Percentiles rank a stretch among this genome's conserved stretches.
Conservation (phyloP, 2,113 vertebrate genomes). For the Lamprotornis superbus region DNA sequence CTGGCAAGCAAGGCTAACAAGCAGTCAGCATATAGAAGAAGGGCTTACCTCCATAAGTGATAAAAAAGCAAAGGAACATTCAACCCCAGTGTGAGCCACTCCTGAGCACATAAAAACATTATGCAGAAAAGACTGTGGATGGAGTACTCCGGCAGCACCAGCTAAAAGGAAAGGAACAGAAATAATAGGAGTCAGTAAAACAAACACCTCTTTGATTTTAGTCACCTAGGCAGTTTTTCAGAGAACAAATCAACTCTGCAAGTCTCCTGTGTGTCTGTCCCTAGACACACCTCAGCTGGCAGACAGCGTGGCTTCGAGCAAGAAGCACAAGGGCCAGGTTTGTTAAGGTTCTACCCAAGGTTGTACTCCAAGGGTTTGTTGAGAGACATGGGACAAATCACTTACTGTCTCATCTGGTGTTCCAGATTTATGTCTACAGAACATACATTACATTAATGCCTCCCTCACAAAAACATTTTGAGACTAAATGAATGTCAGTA, state of each 20-base stretch:
- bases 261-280: neutral
- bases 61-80: conserved; percentile 95
- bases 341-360: neutral
- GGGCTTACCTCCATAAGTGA: conserved; percentile 94
- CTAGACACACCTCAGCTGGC: neutral
- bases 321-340: neutral
- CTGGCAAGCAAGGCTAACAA: neutral
- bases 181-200: neutral
- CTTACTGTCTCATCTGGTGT: neutral
- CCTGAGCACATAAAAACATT: conserved; percentile 97
- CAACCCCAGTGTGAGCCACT: conserved; percentile 96
- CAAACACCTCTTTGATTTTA: neutral
- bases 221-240: neutral
- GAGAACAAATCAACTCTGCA: neutral
- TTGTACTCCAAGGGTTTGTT: neutral
- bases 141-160: conserved; percentile 96
- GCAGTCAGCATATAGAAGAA: neutral
- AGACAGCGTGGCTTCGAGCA: neutral
- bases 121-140: conserved; percentile 97
- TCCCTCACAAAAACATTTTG: neutral
- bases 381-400: neutral
- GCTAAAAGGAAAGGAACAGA: conserved; percentile 69
- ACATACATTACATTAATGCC: neutral
- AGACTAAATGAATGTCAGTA: neutral
- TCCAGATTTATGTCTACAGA: neutral